Conservation (phyloP, 2,797 vertebrate species). For the Rhinella marina region DNA sequence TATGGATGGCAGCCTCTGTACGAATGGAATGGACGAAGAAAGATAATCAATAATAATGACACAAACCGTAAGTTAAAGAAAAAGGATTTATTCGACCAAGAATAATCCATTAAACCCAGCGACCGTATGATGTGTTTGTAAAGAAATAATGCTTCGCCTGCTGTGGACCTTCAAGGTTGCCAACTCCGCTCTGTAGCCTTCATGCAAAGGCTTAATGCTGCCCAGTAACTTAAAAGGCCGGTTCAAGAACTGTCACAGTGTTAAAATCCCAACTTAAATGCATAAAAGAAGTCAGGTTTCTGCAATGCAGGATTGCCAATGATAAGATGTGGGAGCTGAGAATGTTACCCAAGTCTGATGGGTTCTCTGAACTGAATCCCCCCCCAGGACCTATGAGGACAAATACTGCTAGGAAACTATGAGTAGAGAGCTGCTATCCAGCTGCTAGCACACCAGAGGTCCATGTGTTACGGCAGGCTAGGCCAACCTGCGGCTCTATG, state of each 20-base stretch:
- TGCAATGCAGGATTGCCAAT: not conserved
- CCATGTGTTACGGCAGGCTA: not conserved
- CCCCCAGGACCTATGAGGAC: not conserved
- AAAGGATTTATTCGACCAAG: conserved; percentile 37
- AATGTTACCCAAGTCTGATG: no score
- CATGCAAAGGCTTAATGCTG: not conserved
- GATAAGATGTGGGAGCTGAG: no score
- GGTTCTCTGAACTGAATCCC: not conserved
- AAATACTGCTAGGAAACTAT: not conserved
- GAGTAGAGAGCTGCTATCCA: no score
- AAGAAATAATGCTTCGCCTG: conserved; percentile 23
- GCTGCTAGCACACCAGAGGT: no score
- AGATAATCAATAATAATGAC: conserved; percentile 2
- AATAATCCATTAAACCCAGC: conserved; percentile 19
- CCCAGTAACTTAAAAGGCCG: not conserved
- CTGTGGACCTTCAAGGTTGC: not conserved
- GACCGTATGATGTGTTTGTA: not conserved
- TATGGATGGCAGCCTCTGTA: not conserved
- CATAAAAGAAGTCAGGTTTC: not conserved
- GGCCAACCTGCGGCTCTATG: no score
- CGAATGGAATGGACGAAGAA: not conserved
- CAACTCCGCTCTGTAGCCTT: not conserved
- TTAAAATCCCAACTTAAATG: not conserved
- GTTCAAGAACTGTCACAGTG: conserved; percentile 13
- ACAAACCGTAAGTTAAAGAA: conserved; percentile 28